Base-by-base conservation (phyloP, 2,797 vertebrate genomes). In the Pygocentrus nattereri region DNA sequence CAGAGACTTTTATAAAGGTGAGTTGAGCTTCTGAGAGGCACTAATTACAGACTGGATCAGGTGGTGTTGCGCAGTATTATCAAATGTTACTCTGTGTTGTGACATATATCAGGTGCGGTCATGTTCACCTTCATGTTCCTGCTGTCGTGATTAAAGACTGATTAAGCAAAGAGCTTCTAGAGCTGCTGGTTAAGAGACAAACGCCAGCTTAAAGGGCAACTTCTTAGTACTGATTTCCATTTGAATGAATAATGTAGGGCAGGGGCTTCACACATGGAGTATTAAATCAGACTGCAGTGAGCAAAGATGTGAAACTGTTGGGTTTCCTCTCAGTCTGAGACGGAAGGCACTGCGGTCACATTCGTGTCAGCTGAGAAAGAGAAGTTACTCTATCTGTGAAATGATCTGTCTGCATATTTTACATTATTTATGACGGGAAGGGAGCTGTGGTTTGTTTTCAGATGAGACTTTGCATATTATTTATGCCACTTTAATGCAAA, bases 281-380 rank as follows among this genome's bases (percentile, higher is more conserved):
- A 0, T 44, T 12, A 44, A 41, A 2, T 8, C 8, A 65, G 30
- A 31, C 1, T 31, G 13, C 18, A n/a, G 23, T 4, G 19, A 49
- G 56, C 58, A 4, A 30, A 21, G 27, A 79, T 62, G 30, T 52
- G 69, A 79, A 79, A 64, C 44, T 34, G 23, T 52, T 3, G 15
- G 58, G 47, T 52, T 72, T 79, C 69, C 30, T 64, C 68, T 72
- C 1, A 3, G 56, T 19, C 18, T 70, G 23, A 49, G 23, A 21
- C 25, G 5, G 23, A 69, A 69, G 0, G 6, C 15, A 15, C 15
- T 70, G 68, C 15, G 44, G 68, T 70, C 23, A 44, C 21, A 0
- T 7, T 27, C 34, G 16, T 18, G 19, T 5, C 16, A 27, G 23
- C 47, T 15, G 68, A 49, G 31, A 49, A 49, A 18, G 58, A 27